Evolutionary conservation across 2,113 vertebrate genomes (phyloP).

Genomic region (Chlorodrepanis virens): DNA sequence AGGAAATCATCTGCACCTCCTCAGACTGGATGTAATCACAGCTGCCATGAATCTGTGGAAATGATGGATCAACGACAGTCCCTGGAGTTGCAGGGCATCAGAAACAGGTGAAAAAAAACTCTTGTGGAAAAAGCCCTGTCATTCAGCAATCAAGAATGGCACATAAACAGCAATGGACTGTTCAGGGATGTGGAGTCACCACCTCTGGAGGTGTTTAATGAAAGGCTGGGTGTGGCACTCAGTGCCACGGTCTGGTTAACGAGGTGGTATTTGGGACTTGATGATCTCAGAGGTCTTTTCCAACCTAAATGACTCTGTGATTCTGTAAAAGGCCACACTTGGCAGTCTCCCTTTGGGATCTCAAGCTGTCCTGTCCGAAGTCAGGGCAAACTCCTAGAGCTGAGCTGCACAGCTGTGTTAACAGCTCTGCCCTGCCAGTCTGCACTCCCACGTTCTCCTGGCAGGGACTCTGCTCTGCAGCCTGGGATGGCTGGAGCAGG

Average conservation of each 20-base stretch:
- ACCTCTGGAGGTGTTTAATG: neutral
- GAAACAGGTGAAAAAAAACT: neutral
- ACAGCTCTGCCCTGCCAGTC: neutral
- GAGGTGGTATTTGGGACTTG: neutral
- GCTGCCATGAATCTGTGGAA: neutral
- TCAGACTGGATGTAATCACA: neutral
- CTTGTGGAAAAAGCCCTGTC: neutral
- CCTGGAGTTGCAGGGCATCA: neutral
- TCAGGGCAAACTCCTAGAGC: fast-evolving
- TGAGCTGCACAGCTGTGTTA: neutral
- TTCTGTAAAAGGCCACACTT: neutral
- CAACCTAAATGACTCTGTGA: neutral
- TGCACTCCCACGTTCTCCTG: neutral
- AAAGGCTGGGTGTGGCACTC: neutral
- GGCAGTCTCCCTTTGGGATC: neutral
- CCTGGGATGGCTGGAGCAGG: neutral
- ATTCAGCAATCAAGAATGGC: neutral
- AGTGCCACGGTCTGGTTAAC: neutral
- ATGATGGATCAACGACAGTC: fast-evolving
- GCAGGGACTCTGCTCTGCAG: neutral
- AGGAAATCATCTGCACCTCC: neutral
- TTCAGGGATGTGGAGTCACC: neutral
- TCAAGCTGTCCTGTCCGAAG: neutral
- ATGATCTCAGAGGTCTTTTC: neutral
- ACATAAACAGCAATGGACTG: neutral